These are phyloP conservation scores for Spinibarbus caldwelli DNA, from an alignment of 2,797 vertebrate genomes.

Conservation along the genomic window DNA sequence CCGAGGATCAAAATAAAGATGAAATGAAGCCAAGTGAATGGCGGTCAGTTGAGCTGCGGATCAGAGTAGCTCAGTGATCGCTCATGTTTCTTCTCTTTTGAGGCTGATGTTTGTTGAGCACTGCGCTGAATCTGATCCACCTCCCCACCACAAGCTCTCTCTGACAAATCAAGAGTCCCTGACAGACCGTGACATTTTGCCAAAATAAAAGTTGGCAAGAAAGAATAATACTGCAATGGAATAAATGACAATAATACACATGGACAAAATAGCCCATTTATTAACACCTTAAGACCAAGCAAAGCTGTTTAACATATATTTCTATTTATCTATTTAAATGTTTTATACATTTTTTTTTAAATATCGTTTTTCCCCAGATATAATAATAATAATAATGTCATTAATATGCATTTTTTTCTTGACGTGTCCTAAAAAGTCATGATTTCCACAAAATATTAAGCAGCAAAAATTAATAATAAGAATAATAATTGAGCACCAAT, in stretches of 20 bases:
- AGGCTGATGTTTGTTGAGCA: conserved; percentile 33
- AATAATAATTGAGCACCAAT: background rate
- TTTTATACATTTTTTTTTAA: background rate
- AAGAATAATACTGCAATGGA: background rate
- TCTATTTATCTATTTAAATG: background rate
- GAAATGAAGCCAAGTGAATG: conserved; percentile 10
- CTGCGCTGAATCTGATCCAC: conserved; percentile 6
- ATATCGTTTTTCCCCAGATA: background rate
- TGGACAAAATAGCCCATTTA: background rate
- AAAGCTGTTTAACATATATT: background rate
- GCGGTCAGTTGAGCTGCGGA: background rate
- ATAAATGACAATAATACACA: background rate
- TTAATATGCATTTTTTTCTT: background rate
- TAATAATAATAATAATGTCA: background rate
- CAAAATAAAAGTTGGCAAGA: conserved; percentile 31
- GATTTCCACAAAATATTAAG: background rate
- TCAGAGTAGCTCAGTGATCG: conserved; percentile 3
- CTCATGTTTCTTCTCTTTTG: conserved; percentile 40
- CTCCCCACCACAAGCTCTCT: conserved; percentile 5
- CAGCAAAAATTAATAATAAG: background rate
- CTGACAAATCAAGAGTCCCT: conserved; percentile 35
- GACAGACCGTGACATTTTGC: background rate
- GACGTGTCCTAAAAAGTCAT: background rate
- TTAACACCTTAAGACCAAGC: background rate
- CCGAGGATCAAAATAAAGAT: conserved; percentile 44